Conservation (phyloP, 92 coral and sea anemone species). For the Metridium senile region DNA sequence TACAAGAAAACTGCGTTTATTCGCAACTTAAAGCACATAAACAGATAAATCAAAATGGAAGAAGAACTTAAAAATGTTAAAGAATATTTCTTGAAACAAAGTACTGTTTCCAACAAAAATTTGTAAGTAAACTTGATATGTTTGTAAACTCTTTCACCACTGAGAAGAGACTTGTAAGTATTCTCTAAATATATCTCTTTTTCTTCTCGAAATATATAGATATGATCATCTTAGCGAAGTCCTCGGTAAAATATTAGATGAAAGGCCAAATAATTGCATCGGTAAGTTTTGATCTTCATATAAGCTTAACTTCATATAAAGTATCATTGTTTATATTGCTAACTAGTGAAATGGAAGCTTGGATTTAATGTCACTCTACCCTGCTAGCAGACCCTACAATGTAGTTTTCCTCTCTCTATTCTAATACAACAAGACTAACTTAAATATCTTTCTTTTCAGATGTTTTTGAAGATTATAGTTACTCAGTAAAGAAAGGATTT, state of each 20-base stretch:
- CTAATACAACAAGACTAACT: too few species aligned
- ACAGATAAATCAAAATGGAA: slow-evolving; percentile 35
- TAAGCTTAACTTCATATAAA: slow-evolving; percentile 3
- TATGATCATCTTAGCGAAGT: slow-evolving; percentile 92
- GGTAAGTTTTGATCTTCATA: slow-evolving; percentile 58
- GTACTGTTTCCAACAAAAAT: slow-evolving; percentile 78
- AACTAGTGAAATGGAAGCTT: too few species aligned
- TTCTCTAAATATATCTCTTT: neutral
- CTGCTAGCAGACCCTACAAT: too few species aligned
- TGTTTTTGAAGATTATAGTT: slow-evolving; percentile 90
- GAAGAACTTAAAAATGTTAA: slow-evolving; percentile 76
- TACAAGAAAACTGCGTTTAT: neutral
- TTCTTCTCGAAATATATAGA: slow-evolving; percentile 42
- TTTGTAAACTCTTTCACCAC: neutral
- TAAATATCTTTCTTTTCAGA: slow-evolving; percentile 54
- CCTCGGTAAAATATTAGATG: slow-evolving; percentile 80
- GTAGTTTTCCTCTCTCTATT: too few species aligned
- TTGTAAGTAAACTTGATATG: slow-evolving; percentile 63
- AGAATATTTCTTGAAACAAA: slow-evolving; percentile 69
- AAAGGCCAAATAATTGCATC: slow-evolving; percentile 82
- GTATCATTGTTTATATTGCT: too few species aligned
- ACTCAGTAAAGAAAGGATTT: slow-evolving; percentile 51
- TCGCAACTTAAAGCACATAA: neutral
- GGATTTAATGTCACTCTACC: too few species aligned
- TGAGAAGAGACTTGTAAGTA: neutral